These are phyloP conservation scores for Teleiodes luculella DNA, from an alignment of 2,888 invertebrate species.

Conservation along the genomic window DNA sequence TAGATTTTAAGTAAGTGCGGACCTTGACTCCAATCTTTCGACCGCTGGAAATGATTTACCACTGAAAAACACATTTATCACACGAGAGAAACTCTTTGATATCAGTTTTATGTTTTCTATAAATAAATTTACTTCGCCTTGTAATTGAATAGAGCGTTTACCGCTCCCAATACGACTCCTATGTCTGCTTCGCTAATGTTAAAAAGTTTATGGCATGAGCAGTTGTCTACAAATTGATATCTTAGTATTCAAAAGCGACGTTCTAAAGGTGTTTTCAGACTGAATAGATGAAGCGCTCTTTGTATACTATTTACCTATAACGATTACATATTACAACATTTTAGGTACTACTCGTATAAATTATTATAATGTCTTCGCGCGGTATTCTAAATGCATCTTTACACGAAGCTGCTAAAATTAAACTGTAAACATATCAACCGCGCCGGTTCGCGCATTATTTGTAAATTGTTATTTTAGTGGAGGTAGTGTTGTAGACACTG, in stretches of 20 bases:
- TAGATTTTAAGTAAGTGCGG: neutral
- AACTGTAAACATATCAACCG: neutral
- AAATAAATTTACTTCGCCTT: conserved; percentile 31
- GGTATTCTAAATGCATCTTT: neutral
- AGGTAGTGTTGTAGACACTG: neutral
- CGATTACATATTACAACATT: no score
- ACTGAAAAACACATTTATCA: conserved; percentile 31
- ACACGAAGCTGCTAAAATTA: neutral
- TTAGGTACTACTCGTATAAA: no score
- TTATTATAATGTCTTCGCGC: no score
- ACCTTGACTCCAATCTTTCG: conserved; percentile 34
- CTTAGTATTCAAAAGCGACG: neutral
- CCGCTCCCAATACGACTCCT: conserved; percentile 11
- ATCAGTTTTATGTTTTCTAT: conserved; percentile 30
- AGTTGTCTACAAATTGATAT: neutral
- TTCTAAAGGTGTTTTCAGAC: neutral
- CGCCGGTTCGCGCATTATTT: neutral
- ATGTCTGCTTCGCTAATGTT: conserved; percentile 14
- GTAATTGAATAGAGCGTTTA: conserved; percentile 34
- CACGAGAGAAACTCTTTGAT: conserved; percentile 35
- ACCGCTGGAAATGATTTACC: conserved; percentile 26
- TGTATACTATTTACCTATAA: no score
- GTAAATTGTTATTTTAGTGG: neutral
- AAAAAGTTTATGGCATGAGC: conserved; percentile 8
- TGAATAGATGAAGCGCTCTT: no score